Percentiles rank a stretch among this genome's conserved stretches.
phyloP scores from a whole-genome alignment of 1,140 invertebrate genomes.

The Rhyacophila brunnea region DNA sequence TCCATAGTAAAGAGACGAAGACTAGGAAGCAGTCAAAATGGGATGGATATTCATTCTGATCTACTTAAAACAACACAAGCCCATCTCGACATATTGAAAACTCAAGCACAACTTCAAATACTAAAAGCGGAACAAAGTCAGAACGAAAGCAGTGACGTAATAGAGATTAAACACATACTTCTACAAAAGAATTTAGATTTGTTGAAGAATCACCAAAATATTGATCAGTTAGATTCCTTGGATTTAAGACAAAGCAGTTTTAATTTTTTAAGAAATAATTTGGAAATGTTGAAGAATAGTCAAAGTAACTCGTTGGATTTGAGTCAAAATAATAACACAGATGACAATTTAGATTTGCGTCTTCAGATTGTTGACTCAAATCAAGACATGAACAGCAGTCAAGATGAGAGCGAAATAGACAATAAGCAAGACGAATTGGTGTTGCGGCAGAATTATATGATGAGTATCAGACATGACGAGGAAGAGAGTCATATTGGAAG shows the following conservation, averaged over 20 bases:
- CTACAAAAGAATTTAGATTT: slow-evolving; percentile 32
- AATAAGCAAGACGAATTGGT: slow-evolving; percentile 9
- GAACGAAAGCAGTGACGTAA: not conserved
- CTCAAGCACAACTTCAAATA: slow-evolving; percentile 26
- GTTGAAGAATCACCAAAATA: slow-evolving; percentile 23
- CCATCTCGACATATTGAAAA: slow-evolving; percentile 28
- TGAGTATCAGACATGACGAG: not conserved
- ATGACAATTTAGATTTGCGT: slow-evolving; percentile 20
- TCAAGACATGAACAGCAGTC: not conserved
- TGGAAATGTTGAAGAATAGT: slow-evolving; percentile 32
- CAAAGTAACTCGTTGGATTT: slow-evolving; percentile 29
- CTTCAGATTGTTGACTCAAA: slow-evolving; percentile 15
- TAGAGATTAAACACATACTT: slow-evolving; percentile 25
- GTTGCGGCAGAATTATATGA: not conserved
- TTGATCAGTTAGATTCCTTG: slow-evolving; percentile 23
- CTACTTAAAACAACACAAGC: slow-evolving; percentile 27
- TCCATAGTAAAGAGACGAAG: slow-evolving; percentile 22
- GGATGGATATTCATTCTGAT: slow-evolving; percentile 19
- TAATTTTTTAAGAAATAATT: slow-evolving; percentile 29
- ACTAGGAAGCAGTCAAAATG: slow-evolving; percentile 14
- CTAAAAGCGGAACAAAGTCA: slow-evolving; percentile 21
- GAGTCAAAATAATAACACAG: slow-evolving; percentile 14
- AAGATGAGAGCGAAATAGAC: slow-evolving; percentile 12
- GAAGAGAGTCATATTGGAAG: slow-evolving; percentile 9
- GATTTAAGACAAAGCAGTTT: slow-evolving; percentile 29